These are phyloP conservation scores for Dicerorhinus sumatrensis DNA, from an alignment of 2,113 vertebrate species.

Conservation along the genomic window DNA sequence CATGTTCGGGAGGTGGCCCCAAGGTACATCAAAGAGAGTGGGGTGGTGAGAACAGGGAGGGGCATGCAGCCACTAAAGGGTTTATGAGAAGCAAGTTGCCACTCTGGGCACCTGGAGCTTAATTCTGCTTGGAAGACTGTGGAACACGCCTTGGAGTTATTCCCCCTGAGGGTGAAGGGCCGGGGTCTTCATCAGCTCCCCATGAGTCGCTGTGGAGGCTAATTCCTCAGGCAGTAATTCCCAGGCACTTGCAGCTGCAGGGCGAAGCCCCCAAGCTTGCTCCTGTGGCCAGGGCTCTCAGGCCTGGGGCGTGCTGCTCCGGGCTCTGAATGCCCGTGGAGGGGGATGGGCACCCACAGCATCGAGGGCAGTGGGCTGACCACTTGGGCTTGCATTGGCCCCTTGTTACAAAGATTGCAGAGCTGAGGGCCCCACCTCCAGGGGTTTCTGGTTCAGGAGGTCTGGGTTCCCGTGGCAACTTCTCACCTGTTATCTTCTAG, in stretches of 20 bases:
- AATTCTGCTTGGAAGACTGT: accelerated
- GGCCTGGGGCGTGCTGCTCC: not conserved
- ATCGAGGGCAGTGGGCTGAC: accelerated
- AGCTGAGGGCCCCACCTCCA: not conserved
- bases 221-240: accelerated
- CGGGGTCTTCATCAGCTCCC: accelerated
- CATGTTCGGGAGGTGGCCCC: not conserved
- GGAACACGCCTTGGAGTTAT: accelerated
- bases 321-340: not conserved
- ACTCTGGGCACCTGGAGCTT: not conserved
- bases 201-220: not conserved
- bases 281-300: not conserved
- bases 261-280: not conserved
- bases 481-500: not conserved
- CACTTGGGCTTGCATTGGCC: not conserved
- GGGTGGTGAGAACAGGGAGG: not conserved
- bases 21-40: not conserved
- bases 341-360: not conserved
- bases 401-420: not conserved
- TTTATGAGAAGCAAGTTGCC: not conserved
- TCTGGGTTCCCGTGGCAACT: not conserved
- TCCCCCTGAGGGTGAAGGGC: not conserved
- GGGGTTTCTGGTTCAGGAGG: not conserved
- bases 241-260: not conserved
- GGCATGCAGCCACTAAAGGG: accelerated